Conservation (phyloP, 2,113 vertebrate species). For the Bostrychus sinensis region DNA sequence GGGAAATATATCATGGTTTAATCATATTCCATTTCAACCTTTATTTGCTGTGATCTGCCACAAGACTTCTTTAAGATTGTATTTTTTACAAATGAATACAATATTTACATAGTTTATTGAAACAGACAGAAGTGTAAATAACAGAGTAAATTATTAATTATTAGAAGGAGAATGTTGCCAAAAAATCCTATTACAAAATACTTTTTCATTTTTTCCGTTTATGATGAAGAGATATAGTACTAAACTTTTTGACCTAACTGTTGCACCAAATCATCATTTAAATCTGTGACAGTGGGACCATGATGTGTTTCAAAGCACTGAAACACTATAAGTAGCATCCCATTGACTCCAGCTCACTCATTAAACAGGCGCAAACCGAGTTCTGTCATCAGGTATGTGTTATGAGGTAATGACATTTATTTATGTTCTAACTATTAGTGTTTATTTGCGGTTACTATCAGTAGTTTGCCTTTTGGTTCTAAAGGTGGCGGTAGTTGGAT, state of each 20-base stretch:
- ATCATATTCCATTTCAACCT: constrained; percentile 23
- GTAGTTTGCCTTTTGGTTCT: neutral
- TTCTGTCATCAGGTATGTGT: neutral
- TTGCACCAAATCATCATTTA: neutral
- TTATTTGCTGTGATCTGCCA: constrained; percentile 22
- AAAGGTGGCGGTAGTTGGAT: neutral
- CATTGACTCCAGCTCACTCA: too few relatives aligned
- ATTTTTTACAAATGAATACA: constrained; percentile 45
- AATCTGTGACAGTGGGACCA: neutral
- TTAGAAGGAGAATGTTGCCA: constrained; percentile 48
- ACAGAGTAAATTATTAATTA: constrained; percentile 50
- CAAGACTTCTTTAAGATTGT: constrained; percentile 26
- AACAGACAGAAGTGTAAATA: constrained; percentile 40
- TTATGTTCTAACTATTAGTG: neutral
- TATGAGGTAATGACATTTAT: neutral
- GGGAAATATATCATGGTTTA: constrained; percentile 21
- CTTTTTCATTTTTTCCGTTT: neutral
- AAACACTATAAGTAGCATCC: neutral
- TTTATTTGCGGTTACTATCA: neutral
- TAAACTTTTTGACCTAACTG: too few relatives aligned
- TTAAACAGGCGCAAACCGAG: too few relatives aligned
- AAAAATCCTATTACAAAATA: constrained; percentile 35
- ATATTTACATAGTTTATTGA: constrained; percentile 54
- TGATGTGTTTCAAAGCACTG: neutral
- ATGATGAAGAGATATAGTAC: neutral